Evolutionary conservation across 2,797 vertebrate genomes (phyloP).

Genomic region (Petrocephalus schoutedeni): DNA sequence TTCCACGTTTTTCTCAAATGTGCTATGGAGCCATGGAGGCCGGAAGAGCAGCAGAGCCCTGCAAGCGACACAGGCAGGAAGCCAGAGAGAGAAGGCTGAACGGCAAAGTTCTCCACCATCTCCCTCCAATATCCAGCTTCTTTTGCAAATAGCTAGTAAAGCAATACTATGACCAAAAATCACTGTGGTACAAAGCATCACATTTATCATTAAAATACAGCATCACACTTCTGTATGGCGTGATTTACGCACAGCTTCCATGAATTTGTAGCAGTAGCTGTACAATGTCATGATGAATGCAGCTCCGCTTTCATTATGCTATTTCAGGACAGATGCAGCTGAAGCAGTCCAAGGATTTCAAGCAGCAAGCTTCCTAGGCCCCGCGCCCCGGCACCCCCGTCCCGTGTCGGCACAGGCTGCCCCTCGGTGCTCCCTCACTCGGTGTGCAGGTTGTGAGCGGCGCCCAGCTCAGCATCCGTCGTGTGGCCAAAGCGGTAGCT

Average conservation of each 20-base stretch:
- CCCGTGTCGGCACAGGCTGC: neutral
- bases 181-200: neutral
- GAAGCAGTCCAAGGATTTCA: neutral
- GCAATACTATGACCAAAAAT: neutral
- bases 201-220: neutral
- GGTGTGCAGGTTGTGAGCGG: constrained; percentile 25
- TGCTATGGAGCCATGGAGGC: constrained; percentile 55
- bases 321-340: neutral
- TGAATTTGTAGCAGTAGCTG: neutral
- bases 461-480: constrained; percentile 36
- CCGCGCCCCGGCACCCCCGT: neutral
- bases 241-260: neutral
- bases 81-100: neutral
- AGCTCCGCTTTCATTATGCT: neutral
- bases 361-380: neutral
- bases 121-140: neutral
- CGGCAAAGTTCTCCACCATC: neutral
- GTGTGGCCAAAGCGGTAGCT: constrained; percentile 65
- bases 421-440: constrained; percentile 54
- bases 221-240: neutral
- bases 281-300: neutral
- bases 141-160: neutral
- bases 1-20: constrained; percentile 58
- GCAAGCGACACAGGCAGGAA: neutral
- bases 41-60: constrained; percentile 60